These are phyloP conservation scores for Melanotaenia duboulayi DNA, from an alignment of 2,113 vertebrate species.

Conservation along the genomic window DNA sequence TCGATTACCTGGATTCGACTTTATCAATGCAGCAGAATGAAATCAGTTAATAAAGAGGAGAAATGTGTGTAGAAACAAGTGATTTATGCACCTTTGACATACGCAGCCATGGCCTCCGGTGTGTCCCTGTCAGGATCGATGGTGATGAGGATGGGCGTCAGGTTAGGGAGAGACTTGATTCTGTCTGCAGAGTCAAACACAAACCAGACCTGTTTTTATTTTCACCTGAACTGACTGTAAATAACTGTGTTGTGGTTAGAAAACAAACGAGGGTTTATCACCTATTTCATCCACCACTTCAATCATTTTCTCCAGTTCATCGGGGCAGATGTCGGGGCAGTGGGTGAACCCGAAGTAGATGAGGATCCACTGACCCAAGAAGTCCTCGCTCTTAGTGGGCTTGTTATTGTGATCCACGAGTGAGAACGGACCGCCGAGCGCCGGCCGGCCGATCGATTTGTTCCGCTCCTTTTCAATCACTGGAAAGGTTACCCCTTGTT, in stretches of 20 bases:
- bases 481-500: slow-evolving; percentile 54
- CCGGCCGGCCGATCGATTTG: slow-evolving; percentile 87
- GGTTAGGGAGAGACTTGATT: slow-evolving; percentile 87
- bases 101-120: slow-evolving; percentile 87
- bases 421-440: slow-evolving; percentile 93
- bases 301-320: slow-evolving; percentile 98
- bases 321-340: slow-evolving; percentile 97
- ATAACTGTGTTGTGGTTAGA: too few relatives aligned
- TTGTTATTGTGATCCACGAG: slow-evolving; percentile 88
- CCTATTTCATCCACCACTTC: slow-evolving; percentile 93
- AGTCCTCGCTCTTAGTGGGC: slow-evolving; percentile 86
- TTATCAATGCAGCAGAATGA: too few relatives aligned
- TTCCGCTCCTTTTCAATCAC: slow-evolving; percentile 88
- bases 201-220: not conserved
- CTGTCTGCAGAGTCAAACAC: slow-evolving; percentile 76
- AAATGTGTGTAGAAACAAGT: too few relatives aligned
- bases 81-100: slow-evolving; percentile 89
- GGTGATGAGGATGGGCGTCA: slow-evolving; percentile 94
- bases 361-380: slow-evolving; percentile 92
- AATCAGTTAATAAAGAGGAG: too few relatives aligned
- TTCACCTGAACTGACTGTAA: too few relatives aligned
- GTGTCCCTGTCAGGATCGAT: slow-evolving; percentile 94
- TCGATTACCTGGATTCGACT: too few relatives aligned
- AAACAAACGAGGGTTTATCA: slow-evolving; percentile 51
- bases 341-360: slow-evolving; percentile 98